A percentile compares a stretch with the other conserved stretches of the same genome.
Conservation (phyloP, 2,113 vertebrate genomes). For the Otis tarda region DNA sequence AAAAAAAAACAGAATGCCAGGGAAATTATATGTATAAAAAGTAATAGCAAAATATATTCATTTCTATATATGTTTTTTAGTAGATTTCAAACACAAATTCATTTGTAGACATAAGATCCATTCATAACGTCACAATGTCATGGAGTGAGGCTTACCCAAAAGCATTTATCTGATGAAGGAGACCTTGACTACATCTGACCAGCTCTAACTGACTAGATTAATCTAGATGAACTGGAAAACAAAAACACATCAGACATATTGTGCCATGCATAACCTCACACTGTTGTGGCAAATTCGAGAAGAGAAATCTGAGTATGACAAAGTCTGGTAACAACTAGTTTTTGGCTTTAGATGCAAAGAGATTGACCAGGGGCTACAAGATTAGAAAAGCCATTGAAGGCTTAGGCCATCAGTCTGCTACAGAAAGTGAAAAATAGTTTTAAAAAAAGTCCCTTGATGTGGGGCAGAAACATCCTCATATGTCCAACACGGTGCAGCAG, state of each 20-base stretch:
- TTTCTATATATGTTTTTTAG: not conserved
- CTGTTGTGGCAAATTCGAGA: not conserved
- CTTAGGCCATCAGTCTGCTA: not conserved
- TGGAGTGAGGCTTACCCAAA: not conserved
- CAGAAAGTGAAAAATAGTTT: not conserved
- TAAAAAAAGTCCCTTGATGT: not conserved
- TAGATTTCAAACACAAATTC: not conserved
- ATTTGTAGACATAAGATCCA: not conserved
- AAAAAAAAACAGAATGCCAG: no score
- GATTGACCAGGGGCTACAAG: not conserved
- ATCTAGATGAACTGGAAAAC: not conserved
- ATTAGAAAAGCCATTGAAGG: not conserved
- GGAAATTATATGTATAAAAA: not conserved
- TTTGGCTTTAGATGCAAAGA: not conserved
- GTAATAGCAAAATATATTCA: not conserved
- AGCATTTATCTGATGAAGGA: not conserved
- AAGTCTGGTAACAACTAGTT: not conserved
- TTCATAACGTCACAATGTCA: not conserved
- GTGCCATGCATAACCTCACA: not conserved
- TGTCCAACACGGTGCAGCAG: not conserved
- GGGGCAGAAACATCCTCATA: not conserved
- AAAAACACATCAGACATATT: not conserved
- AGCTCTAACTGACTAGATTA: not conserved
- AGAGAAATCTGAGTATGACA: not conserved
- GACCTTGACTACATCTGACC: not conserved